phyloP scores from a whole-genome alignment of 2,113 vertebrate genomes.

The Azemiops feae region DNA sequence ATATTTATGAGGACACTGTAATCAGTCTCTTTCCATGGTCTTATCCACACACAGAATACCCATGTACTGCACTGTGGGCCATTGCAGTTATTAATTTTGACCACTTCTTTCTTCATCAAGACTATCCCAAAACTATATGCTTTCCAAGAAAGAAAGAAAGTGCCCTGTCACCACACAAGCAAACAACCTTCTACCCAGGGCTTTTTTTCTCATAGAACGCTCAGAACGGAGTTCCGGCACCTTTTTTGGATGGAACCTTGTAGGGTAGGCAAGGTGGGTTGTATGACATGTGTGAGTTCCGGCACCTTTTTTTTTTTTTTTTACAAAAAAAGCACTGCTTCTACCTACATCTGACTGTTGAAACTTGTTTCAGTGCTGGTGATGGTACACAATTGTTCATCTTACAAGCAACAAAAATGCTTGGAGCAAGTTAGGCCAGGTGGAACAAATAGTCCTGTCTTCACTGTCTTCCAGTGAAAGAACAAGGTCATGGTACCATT shows the following conservation, averaged over 20 bases:
- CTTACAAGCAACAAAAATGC: background rate
- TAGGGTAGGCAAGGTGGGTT: too few relatives aligned
- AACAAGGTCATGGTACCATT: background rate
- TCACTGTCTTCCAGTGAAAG: background rate
- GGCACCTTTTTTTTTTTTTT: too few relatives aligned
- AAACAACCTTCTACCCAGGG: background rate
- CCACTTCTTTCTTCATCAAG: background rate
- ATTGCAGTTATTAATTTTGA: background rate
- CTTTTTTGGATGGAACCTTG: too few relatives aligned
- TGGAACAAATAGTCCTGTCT: background rate
- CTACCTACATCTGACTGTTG: background rate
- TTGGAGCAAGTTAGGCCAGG: background rate
- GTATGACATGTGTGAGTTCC: too few relatives aligned
- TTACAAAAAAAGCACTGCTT: too few relatives aligned
- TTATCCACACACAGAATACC: accelerated
- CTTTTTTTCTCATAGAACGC: too few relatives aligned
- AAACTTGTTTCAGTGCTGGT: background rate
- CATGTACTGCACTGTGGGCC: accelerated
- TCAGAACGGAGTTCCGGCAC: too few relatives aligned
- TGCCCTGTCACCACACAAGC: background rate
- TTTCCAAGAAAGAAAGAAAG: background rate
- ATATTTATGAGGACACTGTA: accelerated
- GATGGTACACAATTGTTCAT: background rate
- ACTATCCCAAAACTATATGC: background rate
- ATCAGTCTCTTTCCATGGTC: accelerated